Percentiles rank a stretch among this genome's conserved stretches.
Evolutionary conservation across 2,888 invertebrate species (phyloP).

Genomic region (Epinotia demarniana): DNA sequence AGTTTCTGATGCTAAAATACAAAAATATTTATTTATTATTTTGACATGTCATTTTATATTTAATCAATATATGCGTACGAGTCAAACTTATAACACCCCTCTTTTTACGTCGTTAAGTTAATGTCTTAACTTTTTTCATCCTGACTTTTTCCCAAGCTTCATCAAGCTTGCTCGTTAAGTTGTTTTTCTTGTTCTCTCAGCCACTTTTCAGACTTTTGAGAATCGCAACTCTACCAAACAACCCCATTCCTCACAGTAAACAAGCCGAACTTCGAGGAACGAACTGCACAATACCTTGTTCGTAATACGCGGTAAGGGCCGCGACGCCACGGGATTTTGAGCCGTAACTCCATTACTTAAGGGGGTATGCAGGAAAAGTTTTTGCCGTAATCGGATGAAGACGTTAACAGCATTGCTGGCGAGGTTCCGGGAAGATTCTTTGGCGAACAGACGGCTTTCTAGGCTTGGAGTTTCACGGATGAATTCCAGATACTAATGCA

Average conservation of each 20-base stretch:
- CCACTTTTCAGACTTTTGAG: background rate
- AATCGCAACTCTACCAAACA: background rate
- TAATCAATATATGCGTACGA: too few relatives aligned
- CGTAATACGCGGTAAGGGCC: background rate
- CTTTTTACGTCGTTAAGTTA: too few relatives aligned
- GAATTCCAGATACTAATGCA: background rate
- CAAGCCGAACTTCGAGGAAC: background rate
- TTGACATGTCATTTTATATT: too few relatives aligned
- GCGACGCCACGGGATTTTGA: background rate
- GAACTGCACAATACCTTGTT: constrained; percentile 1
- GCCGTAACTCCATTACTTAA: background rate
- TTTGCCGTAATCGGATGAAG: constrained; percentile 19
- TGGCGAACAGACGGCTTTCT: constrained; percentile 4
- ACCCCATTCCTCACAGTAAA: constrained; percentile 10
- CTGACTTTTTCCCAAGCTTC: too few relatives aligned
- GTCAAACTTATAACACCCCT: too few relatives aligned
- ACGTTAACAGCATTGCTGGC: constrained; percentile 10
- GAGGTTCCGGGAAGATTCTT: constrained; percentile 5
- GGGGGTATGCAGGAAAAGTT: background rate
- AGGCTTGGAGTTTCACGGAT: background rate
- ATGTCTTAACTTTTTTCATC: too few relatives aligned
- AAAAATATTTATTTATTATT: too few relatives aligned
- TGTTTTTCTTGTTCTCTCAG: background rate
- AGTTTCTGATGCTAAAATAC: too few relatives aligned
- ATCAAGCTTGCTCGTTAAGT: background rate